Evolutionary conservation across 2,888 invertebrate species (phyloP).

Genomic region (Cosmopolites sordidus): DNA sequence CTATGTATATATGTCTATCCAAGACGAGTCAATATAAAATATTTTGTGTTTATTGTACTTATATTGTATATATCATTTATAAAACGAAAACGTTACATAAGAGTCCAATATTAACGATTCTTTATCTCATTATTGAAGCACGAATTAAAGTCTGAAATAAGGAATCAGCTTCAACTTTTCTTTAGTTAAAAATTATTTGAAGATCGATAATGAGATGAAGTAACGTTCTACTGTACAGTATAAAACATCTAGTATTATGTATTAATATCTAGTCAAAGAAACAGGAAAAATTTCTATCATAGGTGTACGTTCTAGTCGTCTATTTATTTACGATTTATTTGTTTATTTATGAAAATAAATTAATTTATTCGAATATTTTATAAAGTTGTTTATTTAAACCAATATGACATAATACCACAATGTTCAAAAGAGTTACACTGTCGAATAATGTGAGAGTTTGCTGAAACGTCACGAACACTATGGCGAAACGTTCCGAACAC

Average conservation of each 20-base stretch:
- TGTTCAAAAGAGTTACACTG: too few species aligned
- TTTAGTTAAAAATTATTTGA: too few species aligned
- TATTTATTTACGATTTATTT: conserved; percentile 40
- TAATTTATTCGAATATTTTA: conserved; percentile 39
- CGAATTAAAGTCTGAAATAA: too few species aligned
- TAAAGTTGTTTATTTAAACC: conserved; percentile 18
- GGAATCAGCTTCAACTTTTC: too few species aligned
- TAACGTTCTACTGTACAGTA: conserved; percentile 7
- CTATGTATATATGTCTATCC: conserved; percentile 2
- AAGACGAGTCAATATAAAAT: conserved; percentile 14
- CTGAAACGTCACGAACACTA: too few species aligned
- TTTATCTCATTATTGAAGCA: too few species aligned
- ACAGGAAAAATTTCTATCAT: conserved; percentile 37
- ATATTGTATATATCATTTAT: background rate
- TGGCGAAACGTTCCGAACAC: too few species aligned
- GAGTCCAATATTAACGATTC: too few species aligned
- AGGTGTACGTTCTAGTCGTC: conserved; percentile 49
- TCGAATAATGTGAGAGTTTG: too few species aligned
- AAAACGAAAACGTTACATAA: too few species aligned
- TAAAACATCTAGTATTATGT: conserved; percentile 3
- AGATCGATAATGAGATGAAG: background rate
- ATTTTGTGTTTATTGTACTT: conserved; percentile 8
- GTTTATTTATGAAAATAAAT: conserved; percentile 33
- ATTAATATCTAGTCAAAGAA: conserved; percentile 46
- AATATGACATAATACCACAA: too few species aligned